A percentile compares a stretch with the other conserved stretches of the same genome.
Evolutionary conservation across 2,113 vertebrate genomes (phyloP).

Genomic region (Ibidorhyncha struthersii): DNA sequence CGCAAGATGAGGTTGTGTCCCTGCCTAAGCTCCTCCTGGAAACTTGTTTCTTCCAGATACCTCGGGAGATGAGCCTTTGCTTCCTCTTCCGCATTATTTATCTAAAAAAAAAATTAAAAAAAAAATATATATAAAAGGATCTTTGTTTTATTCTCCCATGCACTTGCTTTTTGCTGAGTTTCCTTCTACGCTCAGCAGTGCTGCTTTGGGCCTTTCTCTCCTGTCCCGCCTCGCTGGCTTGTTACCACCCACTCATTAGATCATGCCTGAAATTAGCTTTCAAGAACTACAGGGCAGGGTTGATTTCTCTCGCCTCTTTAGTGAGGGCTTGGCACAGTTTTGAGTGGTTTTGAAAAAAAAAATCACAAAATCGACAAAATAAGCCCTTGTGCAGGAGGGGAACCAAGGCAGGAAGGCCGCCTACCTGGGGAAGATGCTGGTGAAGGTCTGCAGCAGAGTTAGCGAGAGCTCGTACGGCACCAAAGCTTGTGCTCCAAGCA

Average conservation of each 20-base stretch:
- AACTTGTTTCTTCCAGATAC: background rate
- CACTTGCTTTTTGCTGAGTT: conserved; percentile 1
- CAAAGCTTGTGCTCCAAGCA: background rate
- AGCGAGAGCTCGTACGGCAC: accelerated
- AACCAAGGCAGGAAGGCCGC: background rate
- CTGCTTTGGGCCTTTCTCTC: background rate
- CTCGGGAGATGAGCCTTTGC: background rate
- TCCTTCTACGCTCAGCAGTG: background rate
- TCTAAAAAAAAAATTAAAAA: no score
- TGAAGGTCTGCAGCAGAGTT: background rate
- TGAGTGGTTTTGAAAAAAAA: background rate
- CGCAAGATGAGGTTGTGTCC: background rate
- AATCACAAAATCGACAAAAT: background rate
- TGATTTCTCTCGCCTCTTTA: background rate
- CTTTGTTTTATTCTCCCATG: background rate
- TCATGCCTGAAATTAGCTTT: conserved; percentile 52
- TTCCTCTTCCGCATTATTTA: background rate
- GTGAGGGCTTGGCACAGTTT: background rate
- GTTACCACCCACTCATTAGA: conserved; percentile 37
- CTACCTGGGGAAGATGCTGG: background rate
- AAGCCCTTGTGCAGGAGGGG: background rate
- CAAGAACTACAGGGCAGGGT: background rate
- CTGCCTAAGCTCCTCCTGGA: background rate
- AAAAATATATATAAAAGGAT: no score
- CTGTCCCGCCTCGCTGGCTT: background rate